These are phyloP conservation scores for Eupithecia insigniata DNA, from an alignment of 2,888 invertebrate genomes.

Conservation along the genomic window DNA sequence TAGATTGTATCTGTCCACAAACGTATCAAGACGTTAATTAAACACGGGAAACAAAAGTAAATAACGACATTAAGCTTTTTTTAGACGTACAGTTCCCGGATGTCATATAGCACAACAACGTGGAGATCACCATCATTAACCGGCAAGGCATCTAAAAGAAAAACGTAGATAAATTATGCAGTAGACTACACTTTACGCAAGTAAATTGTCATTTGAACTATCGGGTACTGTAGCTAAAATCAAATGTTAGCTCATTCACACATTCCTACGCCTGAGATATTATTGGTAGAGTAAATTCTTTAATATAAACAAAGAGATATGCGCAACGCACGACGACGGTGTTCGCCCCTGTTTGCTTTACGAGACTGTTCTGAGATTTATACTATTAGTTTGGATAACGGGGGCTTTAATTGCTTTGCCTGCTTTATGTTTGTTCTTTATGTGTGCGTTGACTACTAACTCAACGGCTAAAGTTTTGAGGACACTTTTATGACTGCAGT, in stretches of 20 bases:
- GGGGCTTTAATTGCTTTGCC: constrained; percentile 71
- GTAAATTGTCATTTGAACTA: neutral
- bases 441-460: constrained; percentile 51
- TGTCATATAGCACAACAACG: neutral
- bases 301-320: constrained; percentile 53
- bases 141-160: neutral
- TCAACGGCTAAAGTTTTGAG: constrained; percentile 29
- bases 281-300: constrained; percentile 55
- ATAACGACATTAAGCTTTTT: constrained; percentile 34
- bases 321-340: constrained; percentile 48
- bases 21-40: constrained; percentile 29
- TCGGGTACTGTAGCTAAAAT: constrained; percentile 27
- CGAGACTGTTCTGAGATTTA: constrained; percentile 64
- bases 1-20: constrained; percentile 46
- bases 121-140: constrained; percentile 3
- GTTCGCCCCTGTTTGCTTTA: constrained; percentile 66
- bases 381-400: constrained; percentile 69
- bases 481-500: constrained; percentile 13
- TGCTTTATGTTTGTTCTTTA: constrained; percentile 64
- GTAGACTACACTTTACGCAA: neutral
- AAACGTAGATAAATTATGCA: neutral
- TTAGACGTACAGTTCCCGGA: neutral
- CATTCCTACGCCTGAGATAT: constrained; percentile 48
- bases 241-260: constrained; percentile 50
- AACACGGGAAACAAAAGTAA: constrained; percentile 23